Base-by-base conservation (phyloP, 2,888 invertebrate genomes). In the Omphaloscelis lunosa region DNA sequence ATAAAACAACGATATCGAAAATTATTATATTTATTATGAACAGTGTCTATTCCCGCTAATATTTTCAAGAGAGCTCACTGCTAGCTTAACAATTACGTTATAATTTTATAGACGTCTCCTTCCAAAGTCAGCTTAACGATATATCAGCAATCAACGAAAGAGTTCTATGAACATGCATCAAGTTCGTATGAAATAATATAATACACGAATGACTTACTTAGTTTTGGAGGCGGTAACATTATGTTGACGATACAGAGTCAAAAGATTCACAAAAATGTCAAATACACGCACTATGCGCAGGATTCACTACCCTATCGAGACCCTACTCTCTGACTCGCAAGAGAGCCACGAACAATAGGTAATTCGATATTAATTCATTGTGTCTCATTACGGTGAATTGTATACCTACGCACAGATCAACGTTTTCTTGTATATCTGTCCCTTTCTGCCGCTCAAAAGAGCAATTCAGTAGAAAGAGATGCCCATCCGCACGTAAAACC, bases 151-250 rank as follows among this genome's bases (percentile, higher is more conserved):
- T 67, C 66, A 80, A 78, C 75, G 83, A 73, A 72, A 83, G 48
- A 79, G 77, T 86, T 88, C 80, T 87, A 79, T 78, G 75, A 86
- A 85, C 81, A 86, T 84, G 79, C 75, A 77, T 82, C 59, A 77
- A 77, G 77, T 80, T 84, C 67, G 69, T 80, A 86, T 71, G 59
- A 74, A 80, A 77, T 77, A 80, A 79, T 68, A 80, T 82, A 80
- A 78, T 80, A 88, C 74, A 82, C 27, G 62, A 77, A 80, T 72
- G 72, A 88, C 79, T 77, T 83, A 88, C 61, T 79, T 80, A 89
- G 83, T 84, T 89, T 90, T 89, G 89, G 88, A 88, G 83, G 82
- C 89, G 90, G 90, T 90, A 90, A 90, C 90, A 85, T 86, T 89
- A 87, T 79, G 84, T 75, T 76, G 75, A 85, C 67, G 41, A 75